A percentile compares a stretch with the other conserved stretches of the same genome.
Evolutionary conservation across 2,888 invertebrate species (phyloP).

Genomic region (Rotaria macrura): DNA sequence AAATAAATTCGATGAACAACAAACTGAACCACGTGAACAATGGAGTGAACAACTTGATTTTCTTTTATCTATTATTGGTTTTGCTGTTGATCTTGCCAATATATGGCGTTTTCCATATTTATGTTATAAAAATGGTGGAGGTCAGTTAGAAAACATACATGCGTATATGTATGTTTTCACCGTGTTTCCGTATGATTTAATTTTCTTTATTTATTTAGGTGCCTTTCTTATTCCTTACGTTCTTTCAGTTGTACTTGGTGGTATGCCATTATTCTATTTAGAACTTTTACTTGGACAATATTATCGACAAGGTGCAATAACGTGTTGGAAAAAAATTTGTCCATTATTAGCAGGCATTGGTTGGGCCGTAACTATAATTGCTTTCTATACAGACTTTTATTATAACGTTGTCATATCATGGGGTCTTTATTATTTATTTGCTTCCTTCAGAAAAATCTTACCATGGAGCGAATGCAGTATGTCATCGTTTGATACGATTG

Average conservation of each 20-base stretch:
- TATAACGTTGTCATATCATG: constrained; percentile 93
- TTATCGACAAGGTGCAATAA: constrained; percentile 78
- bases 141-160: neutral
- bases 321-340: constrained; percentile 82
- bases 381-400: constrained; percentile 93
- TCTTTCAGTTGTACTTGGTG: constrained; percentile 79
- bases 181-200: neutral
- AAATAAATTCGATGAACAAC: neutral
- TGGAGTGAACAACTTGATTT: constrained; percentile 88
- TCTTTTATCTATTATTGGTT: constrained; percentile 86
- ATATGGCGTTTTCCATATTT: constrained; percentile 66
- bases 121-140: constrained; percentile 33
- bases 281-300: constrained; percentile 85
- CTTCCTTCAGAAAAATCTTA: constrained; percentile 74
- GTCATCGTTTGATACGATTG: neutral
- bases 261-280: constrained; percentile 85
- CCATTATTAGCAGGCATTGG: constrained; percentile 86
- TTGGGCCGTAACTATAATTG: constrained; percentile 86
- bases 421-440: constrained; percentile 89
- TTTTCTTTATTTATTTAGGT: constrained; percentile 54
- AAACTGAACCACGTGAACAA: constrained; percentile 58
- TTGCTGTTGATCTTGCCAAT: constrained; percentile 87
- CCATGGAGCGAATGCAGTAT: constrained; percentile 62
- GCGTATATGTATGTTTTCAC: neutral
- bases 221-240: constrained; percentile 59